phyloP scores from a whole-genome alignment of 2,113 vertebrate genomes.

The Callipepla californica region DNA sequence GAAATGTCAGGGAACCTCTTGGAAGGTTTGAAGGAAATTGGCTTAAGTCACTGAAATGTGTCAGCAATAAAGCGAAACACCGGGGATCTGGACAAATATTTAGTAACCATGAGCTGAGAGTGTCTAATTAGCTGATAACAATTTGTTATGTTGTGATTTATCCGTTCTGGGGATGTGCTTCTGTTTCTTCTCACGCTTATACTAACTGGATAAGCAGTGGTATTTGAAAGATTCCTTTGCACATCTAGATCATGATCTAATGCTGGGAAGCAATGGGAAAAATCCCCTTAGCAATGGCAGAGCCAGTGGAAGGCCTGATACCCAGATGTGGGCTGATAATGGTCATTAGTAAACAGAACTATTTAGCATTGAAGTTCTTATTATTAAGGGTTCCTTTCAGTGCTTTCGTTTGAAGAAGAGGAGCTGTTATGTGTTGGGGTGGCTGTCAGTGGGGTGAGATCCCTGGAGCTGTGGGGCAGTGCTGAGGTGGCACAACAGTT shows the following conservation, averaged over 20 bases:
- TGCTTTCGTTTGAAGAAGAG: background rate
- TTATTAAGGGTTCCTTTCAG: background rate
- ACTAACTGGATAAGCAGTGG: background rate
- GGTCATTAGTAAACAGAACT: background rate
- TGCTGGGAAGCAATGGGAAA: constrained; percentile 5
- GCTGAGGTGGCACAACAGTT: background rate
- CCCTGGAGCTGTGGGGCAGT: background rate
- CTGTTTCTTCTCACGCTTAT: background rate
- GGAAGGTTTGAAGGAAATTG: background rate
- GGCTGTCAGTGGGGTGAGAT: background rate
- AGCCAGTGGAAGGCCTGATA: background rate
- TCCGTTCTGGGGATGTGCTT: background rate
- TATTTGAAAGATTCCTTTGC: constrained; percentile 8
- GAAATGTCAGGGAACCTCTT: background rate
- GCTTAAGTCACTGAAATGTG: constrained; percentile 16
- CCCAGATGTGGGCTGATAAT: background rate
- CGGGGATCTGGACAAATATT: constrained; percentile 33
- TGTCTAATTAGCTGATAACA: constrained; percentile 44
- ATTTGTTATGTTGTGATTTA: constrained; percentile 10
- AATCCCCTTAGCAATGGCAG: background rate
- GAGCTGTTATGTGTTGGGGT: accelerated
- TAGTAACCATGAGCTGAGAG: background rate
- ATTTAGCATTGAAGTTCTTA: background rate
- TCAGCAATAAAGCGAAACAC: constrained; percentile 29
- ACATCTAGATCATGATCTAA: constrained; percentile 34